Evolutionary conservation across 2,113 vertebrate species (phyloP).

Genomic region (Ciconia boyciana): DNA sequence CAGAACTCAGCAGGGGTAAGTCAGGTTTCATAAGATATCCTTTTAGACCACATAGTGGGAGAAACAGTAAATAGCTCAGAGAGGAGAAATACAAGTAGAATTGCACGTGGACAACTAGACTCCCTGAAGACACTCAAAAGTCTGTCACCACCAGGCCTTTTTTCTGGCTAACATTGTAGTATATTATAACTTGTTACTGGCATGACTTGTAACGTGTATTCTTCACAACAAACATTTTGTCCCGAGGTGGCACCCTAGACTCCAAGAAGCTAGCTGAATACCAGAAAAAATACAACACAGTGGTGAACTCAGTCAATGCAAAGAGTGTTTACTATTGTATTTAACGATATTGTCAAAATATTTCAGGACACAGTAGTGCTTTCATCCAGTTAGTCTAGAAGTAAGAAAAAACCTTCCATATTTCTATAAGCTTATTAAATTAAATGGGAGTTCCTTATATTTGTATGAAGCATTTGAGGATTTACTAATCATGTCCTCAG

Average conservation of each 20-base stretch:
- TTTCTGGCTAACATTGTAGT: neutral
- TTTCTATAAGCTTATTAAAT: neutral
- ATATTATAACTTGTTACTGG: neutral
- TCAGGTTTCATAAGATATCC: neutral
- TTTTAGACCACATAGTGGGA: neutral
- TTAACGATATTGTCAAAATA: neutral
- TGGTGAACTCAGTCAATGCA: neutral
- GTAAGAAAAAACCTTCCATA: neutral
- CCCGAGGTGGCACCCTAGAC: neutral
- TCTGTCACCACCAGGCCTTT: neutral
- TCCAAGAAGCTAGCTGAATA: neutral
- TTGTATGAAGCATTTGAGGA: neutral
- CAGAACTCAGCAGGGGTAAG: neutral
- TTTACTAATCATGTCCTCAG: neutral
- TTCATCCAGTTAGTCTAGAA: neutral
- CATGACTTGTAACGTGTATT: neutral
- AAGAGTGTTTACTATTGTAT: neutral
- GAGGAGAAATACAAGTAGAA: neutral
- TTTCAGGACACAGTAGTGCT: neutral
- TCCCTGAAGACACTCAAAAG: neutral
- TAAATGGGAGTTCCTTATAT: neutral
- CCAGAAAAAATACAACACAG: neutral
- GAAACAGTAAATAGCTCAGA: neutral
- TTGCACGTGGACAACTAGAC: neutral
- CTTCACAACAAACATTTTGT: neutral